Evolutionary conservation across 2,797 vertebrate genomes (phyloP).

Genomic region (Aldrovandia affinis): DNA sequence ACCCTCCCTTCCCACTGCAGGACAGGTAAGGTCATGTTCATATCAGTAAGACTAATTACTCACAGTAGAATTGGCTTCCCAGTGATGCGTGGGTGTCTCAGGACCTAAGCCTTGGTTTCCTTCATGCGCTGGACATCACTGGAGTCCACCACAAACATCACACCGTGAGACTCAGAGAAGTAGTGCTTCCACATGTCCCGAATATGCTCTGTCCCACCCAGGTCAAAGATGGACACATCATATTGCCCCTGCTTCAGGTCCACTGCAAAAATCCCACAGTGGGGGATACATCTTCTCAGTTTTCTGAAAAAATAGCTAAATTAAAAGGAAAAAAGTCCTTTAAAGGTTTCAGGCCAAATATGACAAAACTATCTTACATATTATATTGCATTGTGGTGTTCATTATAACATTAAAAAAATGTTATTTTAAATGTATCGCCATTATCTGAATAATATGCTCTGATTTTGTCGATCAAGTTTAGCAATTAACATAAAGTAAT

Average conservation of each 20-base stretch:
- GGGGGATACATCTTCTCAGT: conserved; percentile 74
- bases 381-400: too few relatives aligned
- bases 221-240: conserved; percentile 80
- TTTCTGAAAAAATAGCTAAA: conserved; percentile 26
- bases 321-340: neutral
- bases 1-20: neutral
- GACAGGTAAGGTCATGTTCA: too few relatives aligned
- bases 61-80: conserved; percentile 22
- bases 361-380: too few relatives aligned
- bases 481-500: too few relatives aligned
- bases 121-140: conserved; percentile 72
- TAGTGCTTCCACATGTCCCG: conserved; percentile 81
- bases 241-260: conserved; percentile 62
- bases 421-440: too few relatives aligned
- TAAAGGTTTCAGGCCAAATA: neutral
- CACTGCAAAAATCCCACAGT: conserved; percentile 81
- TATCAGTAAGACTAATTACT: neutral
- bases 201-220: conserved; percentile 72
- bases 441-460: too few relatives aligned
- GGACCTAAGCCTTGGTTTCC: conserved; percentile 75
- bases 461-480: too few relatives aligned
- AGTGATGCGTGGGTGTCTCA: conserved; percentile 59
- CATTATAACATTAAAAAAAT: too few relatives aligned
- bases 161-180: conserved; percentile 69
- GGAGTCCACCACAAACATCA: conserved; percentile 61